Evolutionary conservation across 1,140 invertebrate genomes (phyloP).

Genomic region (Panagrolaimus sp.): DNA sequence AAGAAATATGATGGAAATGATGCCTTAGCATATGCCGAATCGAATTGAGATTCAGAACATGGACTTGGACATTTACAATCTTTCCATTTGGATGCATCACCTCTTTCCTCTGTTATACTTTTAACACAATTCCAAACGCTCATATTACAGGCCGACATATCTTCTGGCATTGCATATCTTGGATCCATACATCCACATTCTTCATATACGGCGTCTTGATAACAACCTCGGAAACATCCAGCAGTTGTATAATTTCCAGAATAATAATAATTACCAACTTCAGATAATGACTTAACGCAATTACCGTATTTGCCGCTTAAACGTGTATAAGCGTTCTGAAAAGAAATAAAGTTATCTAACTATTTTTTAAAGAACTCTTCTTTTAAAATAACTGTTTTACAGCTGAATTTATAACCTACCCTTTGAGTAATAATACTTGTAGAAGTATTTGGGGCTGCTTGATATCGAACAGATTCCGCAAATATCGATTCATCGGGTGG

Average conservation of each 20-base stretch:
- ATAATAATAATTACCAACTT: constrained; percentile 30
- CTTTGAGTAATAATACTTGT: constrained; percentile 12
- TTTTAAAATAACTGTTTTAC: too few relatives aligned
- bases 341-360: too few relatives aligned
- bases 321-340: constrained; percentile 20
- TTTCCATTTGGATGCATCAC: not conserved
- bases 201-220: constrained; percentile 3
- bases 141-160: not conserved
- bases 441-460: constrained; percentile 7
- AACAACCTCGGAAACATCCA: constrained; percentile 10
- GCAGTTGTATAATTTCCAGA: constrained; percentile 23
- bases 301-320: constrained; percentile 26
- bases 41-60: not conserved
- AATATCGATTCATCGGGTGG: constrained; percentile 18
- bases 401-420: constrained; percentile 20
- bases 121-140: not conserved
- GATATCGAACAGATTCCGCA: constrained; percentile 24
- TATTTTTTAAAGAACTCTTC: too few relatives aligned
- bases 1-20: not conserved
- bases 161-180: not conserved
- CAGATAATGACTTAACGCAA: constrained; percentile 21
- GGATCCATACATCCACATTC: constrained; percentile 2
- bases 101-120: not conserved
- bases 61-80: not conserved
- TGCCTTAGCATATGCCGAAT: not conserved